Evolutionary conservation across 2,888 invertebrate species (phyloP).

Genomic region (Chironomus tentans): DNA sequence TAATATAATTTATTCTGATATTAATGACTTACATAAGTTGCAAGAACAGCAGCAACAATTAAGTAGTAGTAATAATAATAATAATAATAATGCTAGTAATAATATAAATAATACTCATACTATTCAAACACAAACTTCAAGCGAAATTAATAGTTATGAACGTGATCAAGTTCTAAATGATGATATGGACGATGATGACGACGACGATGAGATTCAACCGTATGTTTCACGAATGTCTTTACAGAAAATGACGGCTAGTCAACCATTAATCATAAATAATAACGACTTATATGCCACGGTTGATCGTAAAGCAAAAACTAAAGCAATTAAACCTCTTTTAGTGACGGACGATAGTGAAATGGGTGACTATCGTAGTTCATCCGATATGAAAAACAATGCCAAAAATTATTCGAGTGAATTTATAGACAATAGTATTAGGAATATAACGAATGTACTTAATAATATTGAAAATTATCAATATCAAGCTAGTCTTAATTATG

Average conservation of each 20-base stretch:
- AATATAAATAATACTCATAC: slow-evolving; percentile 17
- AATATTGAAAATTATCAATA: slow-evolving; percentile 22
- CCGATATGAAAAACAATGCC: neutral
- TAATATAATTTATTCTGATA: slow-evolving; percentile 42
- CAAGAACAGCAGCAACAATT: slow-evolving; percentile 35
- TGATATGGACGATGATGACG: slow-evolving; percentile 41
- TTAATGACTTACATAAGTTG: slow-evolving; percentile 41
- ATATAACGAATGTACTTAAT: slow-evolving; percentile 32
- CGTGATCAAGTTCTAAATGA: slow-evolving; percentile 40
- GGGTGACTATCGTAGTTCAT: neutral
- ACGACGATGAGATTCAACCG: slow-evolving; percentile 37
- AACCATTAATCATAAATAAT: slow-evolving; percentile 19
- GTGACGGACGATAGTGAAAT: slow-evolving; percentile 3
- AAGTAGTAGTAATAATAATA: neutral
- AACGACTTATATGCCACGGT: slow-evolving; percentile 42
- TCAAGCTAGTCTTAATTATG: slow-evolving; percentile 11
- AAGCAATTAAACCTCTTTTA: slow-evolving; percentile 29
- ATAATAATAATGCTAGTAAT: neutral
- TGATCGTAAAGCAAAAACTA: slow-evolving; percentile 42
- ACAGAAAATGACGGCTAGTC: slow-evolving; percentile 1
- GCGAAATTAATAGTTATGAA: slow-evolving; percentile 22
- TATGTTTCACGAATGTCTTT: slow-evolving; percentile 34
- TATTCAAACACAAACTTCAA: slow-evolving; percentile 25
- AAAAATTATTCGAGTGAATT: slow-evolving; percentile 35
- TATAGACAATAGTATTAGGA: slow-evolving; percentile 40